Evolutionary conservation across 2,888 invertebrate genomes (phyloP), one percentile per base, ranked within the genome.

Genomic region (Octodonta nipae): DNA sequence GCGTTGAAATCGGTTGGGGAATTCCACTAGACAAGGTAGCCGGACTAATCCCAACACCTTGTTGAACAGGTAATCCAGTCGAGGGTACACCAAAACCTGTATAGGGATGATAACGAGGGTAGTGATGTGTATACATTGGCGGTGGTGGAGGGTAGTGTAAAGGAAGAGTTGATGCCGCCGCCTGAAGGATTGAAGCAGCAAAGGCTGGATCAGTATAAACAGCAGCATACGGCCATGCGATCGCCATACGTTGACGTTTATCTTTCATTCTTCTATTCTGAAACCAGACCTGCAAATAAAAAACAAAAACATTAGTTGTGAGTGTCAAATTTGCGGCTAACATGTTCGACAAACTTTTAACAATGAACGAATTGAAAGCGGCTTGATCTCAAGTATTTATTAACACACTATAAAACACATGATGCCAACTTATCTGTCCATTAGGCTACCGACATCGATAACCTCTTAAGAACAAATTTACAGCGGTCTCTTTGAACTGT

Each of bases 231-330:
- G 93, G 93, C 93, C 95, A 95, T 0, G 87, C 82, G 46, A 93
- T 77, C 1, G 92, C 87, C 60, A 92, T 81, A 10, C 91, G 71
- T 56, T 96, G 95, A 0, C 96, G 74, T 53, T 98, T 96, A 66
- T 96, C 95, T 57, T 96, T 92, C 91, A 92, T 92, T 32, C 92
- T 70, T 17, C 92, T 72, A 60, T 92, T 92, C 71, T 92, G 92
- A 60, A 98, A 98, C 96, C 96, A 96, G 12, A 91, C 88, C 87
- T 88, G 70, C 3, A 62, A 62, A 37, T 45, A 56, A 40, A 46
- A 42, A 30, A 14, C 8, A 29, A 28, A 24, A 11, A 7, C 17
- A 12, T n/a, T n/a, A n/a, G n/a, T n/a, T n/a, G n/a, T n/a, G 22
- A 22, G 11, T 22, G 22, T n/a, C 22, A 11, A 28, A 28, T 15